Percentiles rank a stretch among this genome's conserved stretches.
Conservation (phyloP, 2,113 vertebrate genomes). For the Malurus melanocephalus region DNA sequence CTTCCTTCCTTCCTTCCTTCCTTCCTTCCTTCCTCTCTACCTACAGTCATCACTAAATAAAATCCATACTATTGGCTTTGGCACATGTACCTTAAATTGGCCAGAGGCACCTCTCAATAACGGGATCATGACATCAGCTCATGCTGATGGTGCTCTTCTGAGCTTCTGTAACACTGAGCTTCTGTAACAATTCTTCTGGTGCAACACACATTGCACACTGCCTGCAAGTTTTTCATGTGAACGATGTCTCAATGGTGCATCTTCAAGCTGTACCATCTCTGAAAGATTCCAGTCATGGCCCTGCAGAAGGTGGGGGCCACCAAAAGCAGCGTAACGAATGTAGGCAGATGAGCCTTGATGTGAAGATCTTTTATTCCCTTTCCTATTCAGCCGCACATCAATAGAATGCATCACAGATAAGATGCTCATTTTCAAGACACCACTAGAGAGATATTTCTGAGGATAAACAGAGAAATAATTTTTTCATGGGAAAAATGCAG, state of each 20-base stretch:
- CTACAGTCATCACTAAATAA: background rate
- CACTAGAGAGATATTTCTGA: background rate
- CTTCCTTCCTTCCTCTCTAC: background rate
- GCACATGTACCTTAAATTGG: background rate
- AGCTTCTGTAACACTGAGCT: background rate
- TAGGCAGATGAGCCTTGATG: background rate
- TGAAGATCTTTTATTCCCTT: background rate
- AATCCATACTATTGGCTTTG: background rate
- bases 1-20: background rate
- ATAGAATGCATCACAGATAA: background rate
- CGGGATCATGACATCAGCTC: background rate
- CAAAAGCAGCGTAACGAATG: background rate
- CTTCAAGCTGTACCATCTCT: rapidly evolving
- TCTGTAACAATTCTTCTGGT: background rate
- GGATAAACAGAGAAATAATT: background rate
- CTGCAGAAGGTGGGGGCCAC: background rate
- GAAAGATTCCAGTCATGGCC: background rate
- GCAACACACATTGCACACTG: rapidly evolving
- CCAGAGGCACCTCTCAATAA: background rate
- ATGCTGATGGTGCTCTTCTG: rapidly evolving
- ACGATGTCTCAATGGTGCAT: background rate
- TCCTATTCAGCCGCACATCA: background rate
- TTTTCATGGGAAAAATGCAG: background rate
- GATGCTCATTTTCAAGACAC: background rate
- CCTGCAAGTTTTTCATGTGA: background rate